Percentiles rank a stretch among this genome's conserved stretches.
Evolutionary conservation across 2,113 vertebrate species (phyloP).

Genomic region (Macroglossus sobrinus): DNA sequence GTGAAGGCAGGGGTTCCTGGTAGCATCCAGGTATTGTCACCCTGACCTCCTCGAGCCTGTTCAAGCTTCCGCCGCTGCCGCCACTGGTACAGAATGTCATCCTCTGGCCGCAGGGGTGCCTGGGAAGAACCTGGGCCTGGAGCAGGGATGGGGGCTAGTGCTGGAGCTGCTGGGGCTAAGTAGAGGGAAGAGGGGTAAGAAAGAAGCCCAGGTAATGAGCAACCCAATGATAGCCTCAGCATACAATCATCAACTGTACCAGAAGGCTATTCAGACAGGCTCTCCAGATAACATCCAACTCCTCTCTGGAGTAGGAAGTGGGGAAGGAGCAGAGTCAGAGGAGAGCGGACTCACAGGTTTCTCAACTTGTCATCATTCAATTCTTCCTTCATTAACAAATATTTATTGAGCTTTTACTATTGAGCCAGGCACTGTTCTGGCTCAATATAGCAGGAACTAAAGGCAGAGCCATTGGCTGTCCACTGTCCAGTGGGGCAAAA

Average conservation of each 20-base stretch:
- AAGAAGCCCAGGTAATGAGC: not conserved
- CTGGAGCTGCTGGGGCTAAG: not conserved
- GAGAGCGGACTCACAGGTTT: not conserved
- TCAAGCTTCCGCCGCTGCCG: constrained; percentile 90
- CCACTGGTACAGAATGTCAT: constrained; percentile 94
- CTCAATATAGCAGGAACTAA: not conserved
- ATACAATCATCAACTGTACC: no score
- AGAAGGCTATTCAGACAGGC: not conserved
- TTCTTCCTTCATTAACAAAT: not conserved
- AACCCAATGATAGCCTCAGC: not conserved
- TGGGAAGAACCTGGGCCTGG: not conserved
- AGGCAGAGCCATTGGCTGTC: not conserved
- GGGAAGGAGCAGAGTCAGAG: not conserved
- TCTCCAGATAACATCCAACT: not conserved
- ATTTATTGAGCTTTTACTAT: not conserved
- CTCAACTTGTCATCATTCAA: not conserved
- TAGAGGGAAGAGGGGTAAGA: not conserved
- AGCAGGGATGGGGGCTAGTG: not conserved
- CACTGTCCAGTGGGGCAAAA: not conserved
- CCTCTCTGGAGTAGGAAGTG: not conserved
- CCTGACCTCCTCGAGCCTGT: constrained; percentile 69
- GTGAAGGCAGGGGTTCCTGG: not conserved
- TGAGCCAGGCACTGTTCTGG: not conserved
- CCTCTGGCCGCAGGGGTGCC: constrained; percentile 77
- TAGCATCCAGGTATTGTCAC: constrained; percentile 48